These are phyloP conservation scores for Diaperis boleti DNA, from an alignment of 2,888 invertebrate species.

Conservation along the genomic window DNA sequence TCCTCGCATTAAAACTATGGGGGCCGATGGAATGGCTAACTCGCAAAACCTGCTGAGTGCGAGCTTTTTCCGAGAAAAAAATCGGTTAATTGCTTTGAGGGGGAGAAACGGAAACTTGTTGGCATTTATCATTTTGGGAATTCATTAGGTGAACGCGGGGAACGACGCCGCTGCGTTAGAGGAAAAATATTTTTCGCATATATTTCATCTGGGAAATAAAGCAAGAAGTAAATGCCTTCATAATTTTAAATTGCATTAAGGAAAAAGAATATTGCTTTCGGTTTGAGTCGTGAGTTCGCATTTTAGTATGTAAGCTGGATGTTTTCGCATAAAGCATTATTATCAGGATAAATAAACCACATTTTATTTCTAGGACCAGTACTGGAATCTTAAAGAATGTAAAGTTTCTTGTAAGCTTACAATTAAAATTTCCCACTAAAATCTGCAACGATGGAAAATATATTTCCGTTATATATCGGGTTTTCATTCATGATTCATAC, in stretches of 20 bases:
- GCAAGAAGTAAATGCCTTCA: background rate
- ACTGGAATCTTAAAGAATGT: too few relatives aligned
- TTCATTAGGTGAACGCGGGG: slow-evolving; percentile 1
- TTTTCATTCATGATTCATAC: too few relatives aligned
- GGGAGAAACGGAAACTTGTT: slow-evolving; percentile 13
- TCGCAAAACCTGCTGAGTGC: slow-evolving; percentile 40
- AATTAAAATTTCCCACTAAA: too few relatives aligned
- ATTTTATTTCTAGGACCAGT: too few relatives aligned
- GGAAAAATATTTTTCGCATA: background rate
- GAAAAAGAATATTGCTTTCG: background rate
- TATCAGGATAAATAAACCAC: too few relatives aligned
- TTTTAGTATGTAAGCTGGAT: too few relatives aligned
- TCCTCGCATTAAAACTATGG: slow-evolving; percentile 58
- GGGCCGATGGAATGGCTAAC: slow-evolving; percentile 20
- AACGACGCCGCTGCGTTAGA: background rate
- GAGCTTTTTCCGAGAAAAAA: slow-evolving; percentile 34
- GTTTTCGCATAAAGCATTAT: too few relatives aligned
- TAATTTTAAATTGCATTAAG: background rate
- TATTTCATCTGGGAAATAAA: too few relatives aligned
- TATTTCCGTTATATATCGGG: too few relatives aligned
- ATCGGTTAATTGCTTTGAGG: slow-evolving; percentile 10
- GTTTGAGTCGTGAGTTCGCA: too few relatives aligned
- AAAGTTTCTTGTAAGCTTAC: too few relatives aligned
- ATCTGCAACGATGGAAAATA: too few relatives aligned
- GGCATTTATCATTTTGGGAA: slow-evolving; percentile 12